Evolutionary conservation across 2,113 vertebrate genomes (phyloP).

Genomic region (Acanthochromis polyacanthus): DNA sequence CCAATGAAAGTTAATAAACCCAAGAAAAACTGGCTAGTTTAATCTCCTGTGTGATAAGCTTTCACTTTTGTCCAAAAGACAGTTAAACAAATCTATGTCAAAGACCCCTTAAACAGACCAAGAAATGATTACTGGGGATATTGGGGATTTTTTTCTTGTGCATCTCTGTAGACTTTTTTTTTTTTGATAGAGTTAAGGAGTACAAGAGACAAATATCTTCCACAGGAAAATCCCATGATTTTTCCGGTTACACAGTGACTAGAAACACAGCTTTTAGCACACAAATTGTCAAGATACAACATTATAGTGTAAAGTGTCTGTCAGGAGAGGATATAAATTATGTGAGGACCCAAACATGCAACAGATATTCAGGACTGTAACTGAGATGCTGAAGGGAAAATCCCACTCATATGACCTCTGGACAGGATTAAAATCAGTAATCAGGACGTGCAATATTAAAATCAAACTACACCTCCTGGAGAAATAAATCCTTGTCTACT

Average conservation of each 20-base stretch:
- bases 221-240: conserved; percentile 15
- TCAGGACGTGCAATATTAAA: conserved; percentile 8
- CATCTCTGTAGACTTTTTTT: background rate
- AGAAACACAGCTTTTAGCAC: conserved; percentile 8
- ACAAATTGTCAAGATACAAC: conserved; percentile 2
- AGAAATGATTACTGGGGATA: conserved; percentile 8
- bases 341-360: background rate
- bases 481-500: conserved; percentile 24
- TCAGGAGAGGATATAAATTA: conserved; percentile 2
- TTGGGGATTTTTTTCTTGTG: background rate
- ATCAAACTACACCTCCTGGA: background rate
- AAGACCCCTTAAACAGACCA: background rate
- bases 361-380: background rate
- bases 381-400: background rate
- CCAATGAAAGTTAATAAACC: too few species aligned
- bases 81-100: background rate
- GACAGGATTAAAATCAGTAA: conserved; percentile 31
- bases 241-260: background rate
- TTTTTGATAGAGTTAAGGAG: conserved; percentile 5
- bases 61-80: too few species aligned
- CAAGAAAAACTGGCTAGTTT: too few species aligned
- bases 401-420: background rate
- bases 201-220: background rate
- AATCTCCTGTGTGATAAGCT: too few species aligned
- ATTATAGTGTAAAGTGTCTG: conserved; percentile 2